phyloP scores from a whole-genome alignment of 2,113 vertebrate genomes.

The Daubentonia madagascariensis region DNA sequence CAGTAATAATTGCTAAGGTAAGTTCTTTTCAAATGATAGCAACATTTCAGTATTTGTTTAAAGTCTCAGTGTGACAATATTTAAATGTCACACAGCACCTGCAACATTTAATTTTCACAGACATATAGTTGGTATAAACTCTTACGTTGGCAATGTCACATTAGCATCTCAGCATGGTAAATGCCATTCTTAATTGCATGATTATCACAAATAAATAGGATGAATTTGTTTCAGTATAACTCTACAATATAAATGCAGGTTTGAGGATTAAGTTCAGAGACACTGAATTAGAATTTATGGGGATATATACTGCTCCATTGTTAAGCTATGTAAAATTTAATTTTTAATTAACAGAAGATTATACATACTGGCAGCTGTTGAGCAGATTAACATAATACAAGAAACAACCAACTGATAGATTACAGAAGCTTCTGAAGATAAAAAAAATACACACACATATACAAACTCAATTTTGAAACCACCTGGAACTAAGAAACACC shows the following conservation, averaged over 20 bases:
- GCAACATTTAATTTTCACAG: neutral
- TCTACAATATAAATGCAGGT: neutral
- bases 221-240: conserved; percentile 41
- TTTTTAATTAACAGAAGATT: conserved; percentile 58
- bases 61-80: neutral
- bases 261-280: conserved; percentile 37
- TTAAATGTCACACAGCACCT: conserved; percentile 16
- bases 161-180: conserved; percentile 17
- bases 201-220: conserved; percentile 23
- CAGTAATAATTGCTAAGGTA: conserved; percentile 91
- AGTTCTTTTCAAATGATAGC: conserved; percentile 52
- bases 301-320: neutral
- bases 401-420: conserved; percentile 15
- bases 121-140: neutral
- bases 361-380: neutral
- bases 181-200: neutral
- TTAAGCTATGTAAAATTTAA: conserved; percentile 27
- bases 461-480: conserved; percentile 16
- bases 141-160: conserved; percentile 6
- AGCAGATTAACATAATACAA: conserved; percentile 14
- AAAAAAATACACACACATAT: neutral
- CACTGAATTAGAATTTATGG: conserved; percentile 31
- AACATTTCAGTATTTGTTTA: conserved; percentile 41
- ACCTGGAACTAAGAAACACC: conserved; percentile 24
- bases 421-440: conserved; percentile 8